Conservation (phyloP, 2,888 invertebrate genomes). For the Ichneumoninae sp. region DNA sequence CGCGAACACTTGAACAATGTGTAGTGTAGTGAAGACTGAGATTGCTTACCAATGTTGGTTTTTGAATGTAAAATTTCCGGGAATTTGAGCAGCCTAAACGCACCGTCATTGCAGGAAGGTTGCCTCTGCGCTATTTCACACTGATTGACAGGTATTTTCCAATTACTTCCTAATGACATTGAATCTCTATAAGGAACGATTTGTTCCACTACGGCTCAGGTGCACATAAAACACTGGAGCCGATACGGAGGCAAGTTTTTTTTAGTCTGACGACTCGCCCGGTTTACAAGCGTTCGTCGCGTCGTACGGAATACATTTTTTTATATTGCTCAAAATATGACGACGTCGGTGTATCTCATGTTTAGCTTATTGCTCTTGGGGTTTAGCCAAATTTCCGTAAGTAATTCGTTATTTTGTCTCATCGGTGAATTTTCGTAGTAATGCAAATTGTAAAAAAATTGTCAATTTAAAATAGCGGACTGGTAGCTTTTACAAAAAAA, state of each 20-base stretch:
- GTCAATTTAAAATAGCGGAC: too few species aligned
- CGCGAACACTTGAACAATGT: neutral
- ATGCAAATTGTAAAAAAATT: neutral
- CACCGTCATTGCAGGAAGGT: neutral
- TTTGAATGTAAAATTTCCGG: neutral
- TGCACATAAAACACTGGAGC: constrained; percentile 23
- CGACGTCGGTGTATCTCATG: constrained; percentile 3
- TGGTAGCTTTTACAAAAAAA: neutral
- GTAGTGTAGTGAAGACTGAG: too few species aligned
- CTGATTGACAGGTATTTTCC: neutral
- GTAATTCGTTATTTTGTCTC: neutral
- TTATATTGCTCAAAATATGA: neutral
- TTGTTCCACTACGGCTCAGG: constrained; percentile 12
- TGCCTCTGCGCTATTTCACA: neutral
- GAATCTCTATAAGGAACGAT: neutral
- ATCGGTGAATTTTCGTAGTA: neutral
- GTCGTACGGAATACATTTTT: neutral
- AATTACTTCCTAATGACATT: constrained; percentile 20
- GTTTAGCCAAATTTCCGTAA: constrained; percentile 7
- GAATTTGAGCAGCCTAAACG: neutral
- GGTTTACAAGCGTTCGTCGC: neutral
- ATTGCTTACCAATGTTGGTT: neutral
- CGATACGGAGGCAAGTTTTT: neutral
- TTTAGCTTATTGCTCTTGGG: constrained; percentile 1
- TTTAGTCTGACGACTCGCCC: constrained; percentile 6